Conservation (phyloP, 2,888 invertebrate species). For the Tyria jacobaeae region DNA sequence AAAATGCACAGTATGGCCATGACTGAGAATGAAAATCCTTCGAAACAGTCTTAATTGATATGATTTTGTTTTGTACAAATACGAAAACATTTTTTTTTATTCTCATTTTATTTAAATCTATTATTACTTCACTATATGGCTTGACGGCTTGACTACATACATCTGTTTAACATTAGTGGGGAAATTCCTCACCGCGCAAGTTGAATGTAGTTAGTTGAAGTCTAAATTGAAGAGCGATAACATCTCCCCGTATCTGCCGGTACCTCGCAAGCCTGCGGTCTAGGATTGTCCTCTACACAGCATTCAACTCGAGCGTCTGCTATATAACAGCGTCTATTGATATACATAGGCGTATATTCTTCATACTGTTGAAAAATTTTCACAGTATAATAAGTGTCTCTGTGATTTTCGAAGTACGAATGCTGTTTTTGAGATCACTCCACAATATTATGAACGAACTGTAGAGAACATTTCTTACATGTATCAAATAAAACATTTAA, state of each 20-base stretch:
- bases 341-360: too few relatives aligned
- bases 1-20: conserved; percentile 78
- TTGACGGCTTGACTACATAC: conserved; percentile 20
- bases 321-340: too few relatives aligned
- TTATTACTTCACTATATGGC: conserved; percentile 58
- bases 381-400: too few relatives aligned
- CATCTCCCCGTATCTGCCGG: too few relatives aligned
- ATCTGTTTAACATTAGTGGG: not conserved
- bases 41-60: conserved; percentile 73
- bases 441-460: not conserved
- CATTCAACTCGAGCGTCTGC: too few relatives aligned
- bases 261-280: too few relatives aligned
- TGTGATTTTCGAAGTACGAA: not conserved
- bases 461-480: not conserved
- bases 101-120: conserved; percentile 46
- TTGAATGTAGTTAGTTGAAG: too few relatives aligned
- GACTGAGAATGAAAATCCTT: conserved; percentile 55
- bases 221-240: too few relatives aligned
- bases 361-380: too few relatives aligned
- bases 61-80: conserved; percentile 67
- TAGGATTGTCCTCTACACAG: too few relatives aligned
- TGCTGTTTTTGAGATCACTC: not conserved
- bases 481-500: too few relatives aligned
- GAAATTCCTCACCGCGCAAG: not conserved
- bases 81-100: conserved; percentile 57